Base-by-base conservation (phyloP, 1,140 invertebrate species). In the Megathymus violae region DNA sequence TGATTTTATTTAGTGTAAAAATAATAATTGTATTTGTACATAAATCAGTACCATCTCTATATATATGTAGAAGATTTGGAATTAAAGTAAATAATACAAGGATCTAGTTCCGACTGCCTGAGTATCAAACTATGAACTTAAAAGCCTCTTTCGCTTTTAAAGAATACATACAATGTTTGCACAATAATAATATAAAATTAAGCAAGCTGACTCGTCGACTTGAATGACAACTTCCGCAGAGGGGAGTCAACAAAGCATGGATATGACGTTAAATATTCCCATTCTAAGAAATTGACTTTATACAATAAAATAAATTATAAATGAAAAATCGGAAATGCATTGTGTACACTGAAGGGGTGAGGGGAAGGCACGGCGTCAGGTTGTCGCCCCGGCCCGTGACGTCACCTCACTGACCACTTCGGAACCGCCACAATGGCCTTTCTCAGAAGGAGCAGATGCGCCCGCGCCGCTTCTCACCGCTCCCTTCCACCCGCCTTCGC, bases 401-500 rank as follows among this genome's bases (percentile, higher is more conserved):
- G 88, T 89, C 84, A 89, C 69, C 79, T 76, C 78, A 87, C 87
- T 86, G 87, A 87, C 84, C 84, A 85, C 80, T 82, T 71, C 74
- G 73, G 77, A 78, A 80, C 74, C 80, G 80, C 78, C 81, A 85
- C 81, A 85, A 85, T 83, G 79, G 83, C 79, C 80, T 84, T 89
- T 88, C 85, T 87, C 65, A 86, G 82, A 88, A 89, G 77, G 80
- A 85, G 82, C 85, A 83, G 82, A 87, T 87, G 85, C 76, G 81
- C 77, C 70, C 70, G 78, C 77, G 76, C 78, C 74, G 78, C 79
- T 80, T 84, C 77, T 80, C 69, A 63, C 76, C 70, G 73, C 79
- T 25, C 67, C 82, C 76, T 72, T 67, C 77, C 63, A 69, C 64
- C 54, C 74, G 54, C 72, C 56, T 36, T 56, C 63, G 62, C 60